Conservation (phyloP, 2,113 vertebrate genomes). For the Notiomystis cincta region DNA sequence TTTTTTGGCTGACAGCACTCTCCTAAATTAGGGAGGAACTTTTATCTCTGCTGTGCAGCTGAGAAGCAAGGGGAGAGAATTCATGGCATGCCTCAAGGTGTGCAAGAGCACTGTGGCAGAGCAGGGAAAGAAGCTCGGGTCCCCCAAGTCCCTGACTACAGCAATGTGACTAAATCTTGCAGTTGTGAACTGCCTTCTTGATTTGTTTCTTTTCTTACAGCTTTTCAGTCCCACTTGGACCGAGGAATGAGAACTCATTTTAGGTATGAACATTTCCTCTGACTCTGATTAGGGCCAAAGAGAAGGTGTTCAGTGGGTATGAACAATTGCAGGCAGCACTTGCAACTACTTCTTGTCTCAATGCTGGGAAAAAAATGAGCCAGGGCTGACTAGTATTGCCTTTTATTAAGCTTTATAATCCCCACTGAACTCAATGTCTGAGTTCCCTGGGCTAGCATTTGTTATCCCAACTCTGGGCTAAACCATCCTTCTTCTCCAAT, state of each 20-base stretch:
- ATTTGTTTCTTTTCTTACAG: not conserved
- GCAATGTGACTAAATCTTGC: not conserved
- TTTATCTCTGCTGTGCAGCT: constrained; percentile 30
- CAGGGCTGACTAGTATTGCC: not conserved
- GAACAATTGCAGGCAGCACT: not conserved
- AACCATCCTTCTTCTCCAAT: constrained; percentile 10
- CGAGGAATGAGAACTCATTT: not conserved
- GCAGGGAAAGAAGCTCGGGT: not conserved
- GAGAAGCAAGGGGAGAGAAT: not conserved
- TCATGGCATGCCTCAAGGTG: not conserved
- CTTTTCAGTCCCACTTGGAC: not conserved
- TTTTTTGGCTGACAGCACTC: not conserved
- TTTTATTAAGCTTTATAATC: constrained; percentile 39
- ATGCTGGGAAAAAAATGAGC: not conserved
- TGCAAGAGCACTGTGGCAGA: not conserved
- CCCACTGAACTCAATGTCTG: not conserved
- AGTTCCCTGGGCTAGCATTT: constrained; percentile 34
- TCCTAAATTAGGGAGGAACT: not conserved
- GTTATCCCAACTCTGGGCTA: constrained; percentile 3
- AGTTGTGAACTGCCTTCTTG: not conserved
- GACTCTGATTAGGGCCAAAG: not conserved
- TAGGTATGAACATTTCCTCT: not conserved
- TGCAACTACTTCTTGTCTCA: not conserved
- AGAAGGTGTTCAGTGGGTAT: not conserved
- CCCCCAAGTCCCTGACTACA: not conserved